These are phyloP conservation scores for Lanistes nyassanus DNA, from an alignment of 1,140 invertebrate genomes.

Conservation along the genomic window DNA sequence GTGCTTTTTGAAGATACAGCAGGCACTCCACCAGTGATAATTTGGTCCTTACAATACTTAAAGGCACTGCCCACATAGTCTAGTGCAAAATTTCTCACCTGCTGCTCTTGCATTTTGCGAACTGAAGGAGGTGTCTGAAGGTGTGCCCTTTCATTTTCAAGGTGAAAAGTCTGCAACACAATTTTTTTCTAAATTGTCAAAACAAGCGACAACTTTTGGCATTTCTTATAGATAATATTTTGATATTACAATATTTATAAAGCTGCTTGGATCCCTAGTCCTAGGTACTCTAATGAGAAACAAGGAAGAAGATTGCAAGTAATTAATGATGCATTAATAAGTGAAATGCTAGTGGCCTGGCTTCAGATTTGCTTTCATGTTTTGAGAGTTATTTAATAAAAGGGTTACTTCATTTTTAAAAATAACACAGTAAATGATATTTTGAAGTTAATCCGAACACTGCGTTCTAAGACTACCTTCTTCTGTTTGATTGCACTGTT, in stretches of 20 bases:
- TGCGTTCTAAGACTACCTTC: conserved; percentile 47
- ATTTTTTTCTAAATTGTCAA: too few relatives aligned
- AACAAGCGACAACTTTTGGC: too few relatives aligned
- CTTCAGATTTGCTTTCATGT: too few relatives aligned
- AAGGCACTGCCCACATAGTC: too few relatives aligned
- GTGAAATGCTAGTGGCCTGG: too few relatives aligned
- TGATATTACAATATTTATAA: background rate
- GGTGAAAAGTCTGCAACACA: conserved; percentile 58
- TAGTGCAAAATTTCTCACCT: conserved; percentile 36
- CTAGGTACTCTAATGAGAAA: too few relatives aligned
- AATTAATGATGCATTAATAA: too few relatives aligned
- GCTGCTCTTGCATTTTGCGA: conserved; percentile 36
- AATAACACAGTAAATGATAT: background rate
- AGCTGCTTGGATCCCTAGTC: too few relatives aligned
- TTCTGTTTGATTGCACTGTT: conserved; percentile 66
- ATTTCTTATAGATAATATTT: background rate
- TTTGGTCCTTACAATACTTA: background rate
- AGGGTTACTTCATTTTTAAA: too few relatives aligned
- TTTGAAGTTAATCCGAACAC: background rate
- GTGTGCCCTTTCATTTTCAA: conserved; percentile 57
- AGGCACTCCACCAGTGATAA: background rate
- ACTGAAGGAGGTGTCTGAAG: conserved; percentile 27
- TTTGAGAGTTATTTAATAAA: too few relatives aligned
- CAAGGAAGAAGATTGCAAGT: background rate
- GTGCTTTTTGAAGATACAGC: background rate